Base-by-base conservation (phyloP, 2,113 vertebrate species). In the Ifrita kowaldi region DNA sequence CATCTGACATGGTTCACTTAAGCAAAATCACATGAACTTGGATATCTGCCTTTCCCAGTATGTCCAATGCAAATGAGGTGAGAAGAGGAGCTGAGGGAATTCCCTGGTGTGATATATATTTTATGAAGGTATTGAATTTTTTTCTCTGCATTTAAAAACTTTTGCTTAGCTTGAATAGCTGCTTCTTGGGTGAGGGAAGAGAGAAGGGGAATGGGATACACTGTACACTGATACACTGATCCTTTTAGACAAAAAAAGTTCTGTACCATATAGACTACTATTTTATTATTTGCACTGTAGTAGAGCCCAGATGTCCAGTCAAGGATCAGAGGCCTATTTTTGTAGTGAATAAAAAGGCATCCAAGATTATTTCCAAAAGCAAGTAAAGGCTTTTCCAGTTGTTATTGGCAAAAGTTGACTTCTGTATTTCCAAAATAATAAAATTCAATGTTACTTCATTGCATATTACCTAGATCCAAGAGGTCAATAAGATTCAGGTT, bases 341-440 rank as follows among this genome's bases (percentile, higher is more conserved):
- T 74, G n/a, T 65, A 85, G 73, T 69, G 62, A 91, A 35, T 63
- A n/a, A 91, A 84, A 82, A 79, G 62, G 73, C 55, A 91, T 73
- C 16, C 27, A 85, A 55, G 42, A 59, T 55, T 87, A 23, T 39
- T 93, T 97, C 82, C 83, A 93, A 97, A 90, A 68, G 22, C 62
- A 94, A 90, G n/a, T 65, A 90, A 96, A 96, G 77, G 46, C 23
- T 95, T 96, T 96, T 93, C 89, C 90, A 89, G 88, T 90, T 97
- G 64, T 94, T 93, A 52, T 32, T 96, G 94, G 94, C 94, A 92
- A 83, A 79, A 83, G 9, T 10, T 35, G 71, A 27, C 13, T 28
- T 67, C 32, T 62, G 33, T 47, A 55, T 78, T 90, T 97, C 92
- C 92, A 97, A 78, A 86, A 84, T 56, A 93, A 93, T 96, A 93